These are phyloP conservation scores for Cryptomyrus ogoouensis DNA, from an alignment of 2,113 vertebrate genomes.

Conservation along the genomic window DNA sequence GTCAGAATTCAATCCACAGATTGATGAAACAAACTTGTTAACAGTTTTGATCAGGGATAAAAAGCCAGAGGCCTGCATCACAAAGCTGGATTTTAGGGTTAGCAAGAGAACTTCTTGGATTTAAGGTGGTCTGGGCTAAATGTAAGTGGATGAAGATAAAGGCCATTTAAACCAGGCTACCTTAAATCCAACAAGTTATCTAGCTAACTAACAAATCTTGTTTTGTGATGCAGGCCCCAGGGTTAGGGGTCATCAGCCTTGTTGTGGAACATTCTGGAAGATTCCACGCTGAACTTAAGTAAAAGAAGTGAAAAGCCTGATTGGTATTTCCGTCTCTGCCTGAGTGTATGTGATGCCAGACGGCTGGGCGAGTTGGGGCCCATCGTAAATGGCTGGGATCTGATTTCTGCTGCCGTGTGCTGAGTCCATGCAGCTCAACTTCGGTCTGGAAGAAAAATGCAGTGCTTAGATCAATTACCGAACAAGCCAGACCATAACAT, in stretches of 20 bases:
- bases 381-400: neutral
- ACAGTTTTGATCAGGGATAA: neutral
- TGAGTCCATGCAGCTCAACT: neutral
- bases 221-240: neutral
- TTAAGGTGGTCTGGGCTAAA: neutral
- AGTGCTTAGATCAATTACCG: neutral
- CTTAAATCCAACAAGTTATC: neutral
- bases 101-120: neutral
- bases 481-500: neutral
- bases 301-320: neutral
- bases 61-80: neutral
- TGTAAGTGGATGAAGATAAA: neutral
- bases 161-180: neutral
- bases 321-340: neutral
- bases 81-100: neutral
- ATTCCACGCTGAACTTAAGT: neutral
- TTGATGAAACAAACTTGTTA: neutral
- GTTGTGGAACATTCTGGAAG: neutral
- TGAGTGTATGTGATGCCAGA: neutral
- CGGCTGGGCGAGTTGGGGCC: neutral
- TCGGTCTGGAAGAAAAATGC: neutral
- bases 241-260: neutral
- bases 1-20: neutral
- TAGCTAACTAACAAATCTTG: neutral
- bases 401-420: neutral